These are phyloP conservation scores for Macropis europaea DNA, from an alignment of 2,888 invertebrate genomes.

Conservation along the genomic window DNA sequence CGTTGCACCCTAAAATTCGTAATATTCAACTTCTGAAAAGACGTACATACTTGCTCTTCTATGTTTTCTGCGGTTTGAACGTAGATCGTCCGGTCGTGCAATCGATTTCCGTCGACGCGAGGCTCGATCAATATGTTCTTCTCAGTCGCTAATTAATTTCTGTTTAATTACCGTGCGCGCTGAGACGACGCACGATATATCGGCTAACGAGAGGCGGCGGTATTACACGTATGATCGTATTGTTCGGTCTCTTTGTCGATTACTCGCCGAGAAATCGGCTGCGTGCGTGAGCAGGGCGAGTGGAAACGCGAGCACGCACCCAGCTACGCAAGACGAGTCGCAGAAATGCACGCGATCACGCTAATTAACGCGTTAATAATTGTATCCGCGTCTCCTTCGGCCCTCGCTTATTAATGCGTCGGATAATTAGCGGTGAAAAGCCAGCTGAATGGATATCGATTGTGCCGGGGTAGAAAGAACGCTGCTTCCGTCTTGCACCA, in stretches of 20 bases:
- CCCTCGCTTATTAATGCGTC: not conserved
- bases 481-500: not conserved
- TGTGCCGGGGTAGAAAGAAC: not conserved
- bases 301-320: constrained; percentile 2
- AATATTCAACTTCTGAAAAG: no score
- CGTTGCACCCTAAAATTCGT: no score
- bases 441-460: constrained; percentile 7
- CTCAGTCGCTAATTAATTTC: constrained; percentile 71
- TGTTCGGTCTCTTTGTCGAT: constrained; percentile 32
- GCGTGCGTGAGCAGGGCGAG: no score
- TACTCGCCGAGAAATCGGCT: constrained; percentile 8
- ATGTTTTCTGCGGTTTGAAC: no score
- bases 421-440: constrained; percentile 34
- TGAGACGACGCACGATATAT: constrained; percentile 31
- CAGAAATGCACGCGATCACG: constrained; percentile 12
- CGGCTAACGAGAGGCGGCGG: constrained; percentile 31
- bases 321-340: no score
- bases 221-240: constrained; percentile 29
- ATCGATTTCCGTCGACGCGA: constrained; percentile 46
- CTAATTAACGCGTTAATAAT: constrained; percentile 49
- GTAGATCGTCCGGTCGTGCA: no score
- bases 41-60: no score
- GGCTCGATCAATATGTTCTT: constrained; percentile 64
- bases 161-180: constrained; percentile 70
- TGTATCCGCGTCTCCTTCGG: not conserved